Evolutionary conservation across 2,888 invertebrate species (phyloP).

Genomic region (Tridacna crocea): DNA sequence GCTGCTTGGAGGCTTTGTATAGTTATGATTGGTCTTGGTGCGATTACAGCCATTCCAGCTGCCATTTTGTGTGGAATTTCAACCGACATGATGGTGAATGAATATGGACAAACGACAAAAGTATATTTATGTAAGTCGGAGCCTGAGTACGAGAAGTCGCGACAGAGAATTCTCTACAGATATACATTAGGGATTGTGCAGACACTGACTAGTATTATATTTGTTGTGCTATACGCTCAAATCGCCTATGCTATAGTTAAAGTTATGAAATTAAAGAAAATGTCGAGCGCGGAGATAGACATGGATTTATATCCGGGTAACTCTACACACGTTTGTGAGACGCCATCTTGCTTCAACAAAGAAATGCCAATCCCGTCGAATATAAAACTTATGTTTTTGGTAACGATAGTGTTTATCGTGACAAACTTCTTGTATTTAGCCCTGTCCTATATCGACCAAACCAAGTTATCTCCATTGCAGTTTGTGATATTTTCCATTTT

Average conservation of each 20-base stretch:
- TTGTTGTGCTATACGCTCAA: slow-evolving; percentile 46
- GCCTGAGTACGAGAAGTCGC: slow-evolving; percentile 31
- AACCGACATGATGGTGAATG: slow-evolving; percentile 27
- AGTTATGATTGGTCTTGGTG: slow-evolving; percentile 40
- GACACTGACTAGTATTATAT: slow-evolving; percentile 28
- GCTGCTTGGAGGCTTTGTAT: slow-evolving; percentile 45
- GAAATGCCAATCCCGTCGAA: slow-evolving; percentile 44
- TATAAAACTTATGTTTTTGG: slow-evolving; percentile 51
- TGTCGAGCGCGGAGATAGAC: slow-evolving; percentile 1
- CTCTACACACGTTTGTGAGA: background rate
- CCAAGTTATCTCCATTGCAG: slow-evolving; percentile 34
- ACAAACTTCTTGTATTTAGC: slow-evolving; percentile 47
- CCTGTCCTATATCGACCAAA: slow-evolving; percentile 53
- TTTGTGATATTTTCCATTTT: slow-evolving; percentile 49
- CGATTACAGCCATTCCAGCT: slow-evolving; percentile 51
- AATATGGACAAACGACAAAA: slow-evolving; percentile 15
- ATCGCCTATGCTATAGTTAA: slow-evolving; percentile 46
- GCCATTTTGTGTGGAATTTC: slow-evolving; percentile 55
- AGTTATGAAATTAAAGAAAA: slow-evolving; percentile 38
- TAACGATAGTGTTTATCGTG: slow-evolving; percentile 55
- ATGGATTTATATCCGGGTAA: slow-evolving; percentile 1
- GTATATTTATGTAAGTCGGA: slow-evolving; percentile 50
- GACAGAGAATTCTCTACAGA: slow-evolving; percentile 40
- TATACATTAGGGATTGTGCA: slow-evolving; percentile 35
- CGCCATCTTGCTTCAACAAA: slow-evolving; percentile 27